Base-by-base conservation (phyloP, 1,140 invertebrate species). In the Ladona fulva region DNA sequence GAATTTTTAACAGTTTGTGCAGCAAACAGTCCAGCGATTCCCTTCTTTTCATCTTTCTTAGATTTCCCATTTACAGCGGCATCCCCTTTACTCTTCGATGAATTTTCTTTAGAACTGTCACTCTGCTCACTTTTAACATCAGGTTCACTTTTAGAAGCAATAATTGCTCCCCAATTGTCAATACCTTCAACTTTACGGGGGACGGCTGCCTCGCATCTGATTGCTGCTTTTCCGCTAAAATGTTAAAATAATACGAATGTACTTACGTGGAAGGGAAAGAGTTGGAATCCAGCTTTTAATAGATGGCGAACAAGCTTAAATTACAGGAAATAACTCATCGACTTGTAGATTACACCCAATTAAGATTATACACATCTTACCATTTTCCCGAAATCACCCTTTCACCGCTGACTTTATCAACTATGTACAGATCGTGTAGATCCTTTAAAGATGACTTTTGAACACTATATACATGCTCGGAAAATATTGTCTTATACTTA, bases 1-100 rank as follows among this genome's bases (percentile, higher is more conserved):
- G 24, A 37, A 73, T 22, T 42, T 22, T 74, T 78, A 0, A 24
- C 77, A 7, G 29, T 25, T 19, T 78, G 77, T 0, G 59, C 74
- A 24, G 77, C 77, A 74, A 78, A 78, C 29, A 78, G 24, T 74
- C 52, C 66, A 10, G 77, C 73, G 37, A 78, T 78, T 74, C 66
- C 77, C 74, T 74, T 74, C 22, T 74, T 74, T n/a, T 25, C 66
- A 75, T 12, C 77, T 75, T 42, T 74, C 74, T 29, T 74, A 1
- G 0, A 11, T 3, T 42, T 7, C 19, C 24, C 24, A 12, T 29
- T 16, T 12, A 22, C 14, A 19, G 52, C 52, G 1, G 14, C 12
- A 12, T 6, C 52, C 5, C 5, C 52, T 12, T 66, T 66, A 66
- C 12, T 19, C 14, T 3, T 66, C 1, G 52, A 66, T 66, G 52